These are phyloP conservation scores for Rhagium mordax DNA, from an alignment of 2,888 invertebrate genomes.

Conservation along the genomic window DNA sequence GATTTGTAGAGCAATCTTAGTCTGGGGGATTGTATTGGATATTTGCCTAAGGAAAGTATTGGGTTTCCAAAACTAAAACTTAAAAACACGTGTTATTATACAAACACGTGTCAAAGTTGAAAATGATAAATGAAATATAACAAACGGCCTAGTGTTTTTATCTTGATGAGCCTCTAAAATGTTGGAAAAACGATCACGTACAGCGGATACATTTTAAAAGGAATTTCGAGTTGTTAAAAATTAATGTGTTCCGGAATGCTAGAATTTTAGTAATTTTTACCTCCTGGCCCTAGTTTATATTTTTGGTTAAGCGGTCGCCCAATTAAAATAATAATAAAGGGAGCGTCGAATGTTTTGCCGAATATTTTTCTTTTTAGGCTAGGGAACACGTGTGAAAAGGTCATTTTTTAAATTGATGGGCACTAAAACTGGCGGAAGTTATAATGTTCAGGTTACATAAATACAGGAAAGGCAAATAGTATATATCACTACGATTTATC, in stretches of 20 bases:
- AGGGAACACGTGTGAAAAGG: constrained; percentile 44
- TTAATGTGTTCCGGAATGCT: constrained; percentile 54
- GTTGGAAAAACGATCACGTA: constrained; percentile 47
- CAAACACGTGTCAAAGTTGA: constrained; percentile 61
- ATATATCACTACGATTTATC: not conserved
- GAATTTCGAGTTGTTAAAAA: constrained; percentile 57
- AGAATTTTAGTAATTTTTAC: constrained; percentile 45
- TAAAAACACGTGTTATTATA: constrained; percentile 59
- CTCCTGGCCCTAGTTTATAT: constrained; percentile 41
- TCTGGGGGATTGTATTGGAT: constrained; percentile 37
- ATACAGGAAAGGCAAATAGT: not conserved
- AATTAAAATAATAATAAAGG: constrained; percentile 53
- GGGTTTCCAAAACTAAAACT: constrained; percentile 52
- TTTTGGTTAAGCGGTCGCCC: constrained; percentile 51
- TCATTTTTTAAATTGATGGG: constrained; percentile 39
- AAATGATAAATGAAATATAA: constrained; percentile 57
- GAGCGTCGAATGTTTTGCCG: constrained; percentile 43
- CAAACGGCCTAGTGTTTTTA: constrained; percentile 52
- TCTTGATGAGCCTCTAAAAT: constrained; percentile 41
- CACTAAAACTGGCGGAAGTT: constrained; percentile 12
- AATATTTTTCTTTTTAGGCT: constrained; percentile 40
- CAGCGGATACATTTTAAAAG: constrained; percentile 54
- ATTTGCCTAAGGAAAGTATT: constrained; percentile 51
- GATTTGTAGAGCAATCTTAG: not conserved
- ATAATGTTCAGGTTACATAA: not conserved